Base-by-base conservation (phyloP, 2,113 vertebrate genomes). In the Amblyopsis rosae region DNA sequence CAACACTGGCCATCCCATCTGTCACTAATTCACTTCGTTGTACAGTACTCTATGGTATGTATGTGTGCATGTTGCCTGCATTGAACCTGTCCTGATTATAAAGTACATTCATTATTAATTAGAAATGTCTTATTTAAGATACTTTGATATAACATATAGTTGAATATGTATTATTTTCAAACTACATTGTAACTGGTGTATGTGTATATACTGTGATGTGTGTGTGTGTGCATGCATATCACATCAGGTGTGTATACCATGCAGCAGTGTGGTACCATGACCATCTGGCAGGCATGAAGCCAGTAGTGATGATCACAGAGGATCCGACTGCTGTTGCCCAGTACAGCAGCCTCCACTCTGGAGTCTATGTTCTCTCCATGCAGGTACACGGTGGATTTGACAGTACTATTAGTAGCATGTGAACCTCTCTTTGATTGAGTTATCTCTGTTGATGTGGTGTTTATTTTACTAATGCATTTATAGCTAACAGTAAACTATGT, bases 271-370 rank as follows among this genome's bases (percentile, higher is more conserved):
- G 98, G 98, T 99, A 98, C 83, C 93, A 95, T 35, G 90, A 94
- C 70, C 98, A 99, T 90, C 94, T 96, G 78, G 88, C 89, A 63
- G 92, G 94, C n/a, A 78, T 89, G 88, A 95, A 93, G 89, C 93
- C 95, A 0, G 69, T 99, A 2, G 93, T 99, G 78, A 95, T 99
- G 96, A 95, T 98, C 79, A 98, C 98, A 1, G 96, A 98, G 73
- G 94, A 98, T 55, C 79, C 86, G 72, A 92, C 94, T 3, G 91
- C 93, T 0, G 82, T 96, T 60, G 83, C 75, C 55, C 87, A 90
- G 65, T 98, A 94, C 0, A 90, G 93, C 88, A 94, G 92, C 82
- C 93, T 95, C 73, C 94, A 93, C 41, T 90, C 91, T 66, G 96
- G 96, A 32, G 95, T 99, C 16, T 99, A 95, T 72, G 94, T 99